phyloP scores from a whole-genome alignment of 2,113 vertebrate genomes.

The Passer montanus region DNA sequence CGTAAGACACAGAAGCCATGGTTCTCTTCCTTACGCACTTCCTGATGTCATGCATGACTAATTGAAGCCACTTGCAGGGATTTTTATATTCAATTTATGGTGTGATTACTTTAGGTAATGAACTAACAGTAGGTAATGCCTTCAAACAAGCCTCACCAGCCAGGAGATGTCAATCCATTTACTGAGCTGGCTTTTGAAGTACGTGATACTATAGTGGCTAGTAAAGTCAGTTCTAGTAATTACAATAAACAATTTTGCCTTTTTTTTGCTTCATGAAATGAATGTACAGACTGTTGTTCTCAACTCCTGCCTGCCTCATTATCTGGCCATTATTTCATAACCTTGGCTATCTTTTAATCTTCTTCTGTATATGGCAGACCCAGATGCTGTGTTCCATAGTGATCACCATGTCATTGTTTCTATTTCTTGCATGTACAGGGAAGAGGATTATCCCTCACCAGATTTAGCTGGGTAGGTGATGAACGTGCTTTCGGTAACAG shows the following conservation, averaged over 20 bases:
- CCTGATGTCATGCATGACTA: not conserved
- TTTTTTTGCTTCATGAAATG: not conserved
- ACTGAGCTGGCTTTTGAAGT: not conserved
- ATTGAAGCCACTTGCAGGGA: not conserved
- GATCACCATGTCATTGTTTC: conserved; percentile 67
- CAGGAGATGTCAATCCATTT: not conserved
- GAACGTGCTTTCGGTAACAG: not conserved
- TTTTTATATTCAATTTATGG: not conserved
- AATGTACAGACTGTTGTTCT: not conserved
- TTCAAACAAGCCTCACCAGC: not conserved
- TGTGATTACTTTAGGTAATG: not conserved
- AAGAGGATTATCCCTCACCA: conserved; percentile 88
- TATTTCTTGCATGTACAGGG: conserved; percentile 87
- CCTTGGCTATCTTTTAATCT: not conserved
- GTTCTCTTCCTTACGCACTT: not conserved
- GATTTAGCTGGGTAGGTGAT: conserved; percentile 97
- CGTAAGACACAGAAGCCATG: not conserved
- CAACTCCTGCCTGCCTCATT: not conserved
- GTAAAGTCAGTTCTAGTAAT: not conserved
- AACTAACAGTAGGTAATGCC: not conserved
- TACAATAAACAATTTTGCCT: not conserved
- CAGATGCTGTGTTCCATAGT: not conserved
- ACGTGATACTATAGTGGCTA: not conserved
- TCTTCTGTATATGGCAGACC: not conserved
- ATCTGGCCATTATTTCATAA: not conserved